phyloP scores from a whole-genome alignment of 2,797 vertebrate genomes.

The Myotis myotis region DNA sequence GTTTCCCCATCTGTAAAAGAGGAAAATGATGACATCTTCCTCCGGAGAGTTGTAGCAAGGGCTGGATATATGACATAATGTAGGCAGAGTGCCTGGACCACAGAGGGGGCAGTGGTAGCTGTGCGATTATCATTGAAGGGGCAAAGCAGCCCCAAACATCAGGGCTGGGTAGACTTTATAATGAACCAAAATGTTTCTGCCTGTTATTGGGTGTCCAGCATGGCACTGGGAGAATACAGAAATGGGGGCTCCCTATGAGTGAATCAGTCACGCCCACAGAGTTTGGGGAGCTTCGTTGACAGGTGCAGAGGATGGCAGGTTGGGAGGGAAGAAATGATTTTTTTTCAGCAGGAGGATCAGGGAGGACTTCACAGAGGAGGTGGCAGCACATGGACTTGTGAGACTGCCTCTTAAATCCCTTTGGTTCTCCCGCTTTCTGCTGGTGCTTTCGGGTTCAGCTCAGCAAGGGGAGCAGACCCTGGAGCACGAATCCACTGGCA shows the following conservation, averaged over 20 bases:
- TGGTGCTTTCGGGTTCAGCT: background rate
- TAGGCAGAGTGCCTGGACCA: background rate
- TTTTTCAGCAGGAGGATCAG: background rate
- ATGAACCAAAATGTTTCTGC: background rate
- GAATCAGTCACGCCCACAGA: background rate
- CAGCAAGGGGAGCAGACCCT: background rate
- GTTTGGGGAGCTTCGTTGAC: background rate
- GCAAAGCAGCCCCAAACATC: background rate
- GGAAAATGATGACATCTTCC: background rate
- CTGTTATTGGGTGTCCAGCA: background rate
- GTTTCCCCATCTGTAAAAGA: background rate
- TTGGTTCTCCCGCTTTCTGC: background rate
- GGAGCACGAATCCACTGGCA: background rate
- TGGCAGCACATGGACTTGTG: background rate
- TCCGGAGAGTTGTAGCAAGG: background rate
- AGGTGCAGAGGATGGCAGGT: background rate
- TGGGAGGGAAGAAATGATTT: background rate
- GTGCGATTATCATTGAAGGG: background rate
- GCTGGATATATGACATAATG: background rate
- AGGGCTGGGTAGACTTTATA: background rate
- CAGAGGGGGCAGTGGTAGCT: background rate
- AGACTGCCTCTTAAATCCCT: background rate
- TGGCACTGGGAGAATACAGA: background rate
- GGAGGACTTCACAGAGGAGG: background rate
- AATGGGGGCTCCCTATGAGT: background rate